Evolutionary conservation across 37 sponge, comb jelly and placozoan species (phyloP).

Genomic region (Halisarca cf. caerulea): DNA sequence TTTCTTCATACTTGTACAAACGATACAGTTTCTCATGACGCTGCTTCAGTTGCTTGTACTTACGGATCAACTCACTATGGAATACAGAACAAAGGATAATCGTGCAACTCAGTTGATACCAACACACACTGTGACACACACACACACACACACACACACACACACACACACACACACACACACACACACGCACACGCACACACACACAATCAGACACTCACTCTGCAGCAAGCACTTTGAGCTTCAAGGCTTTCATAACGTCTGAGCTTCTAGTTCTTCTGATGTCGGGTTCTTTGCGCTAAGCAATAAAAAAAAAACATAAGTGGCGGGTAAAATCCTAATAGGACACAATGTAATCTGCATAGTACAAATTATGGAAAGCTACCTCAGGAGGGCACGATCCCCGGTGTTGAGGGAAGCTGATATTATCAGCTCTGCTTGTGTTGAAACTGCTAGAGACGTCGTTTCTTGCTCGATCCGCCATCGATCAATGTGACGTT

Average conservation of each 20-base stretch:
- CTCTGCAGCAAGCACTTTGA: constrained; percentile 16
- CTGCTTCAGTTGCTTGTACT: not conserved
- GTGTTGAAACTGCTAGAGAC: too few species aligned
- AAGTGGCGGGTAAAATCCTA: too few species aligned
- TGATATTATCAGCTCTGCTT: too few species aligned
- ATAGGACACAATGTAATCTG: too few species aligned
- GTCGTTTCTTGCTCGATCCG: too few species aligned
- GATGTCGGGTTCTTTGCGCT: too few species aligned
- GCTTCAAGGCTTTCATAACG: constrained; percentile 5
- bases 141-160: not conserved
- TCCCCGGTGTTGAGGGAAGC: too few species aligned
- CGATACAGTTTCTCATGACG: not conserved
- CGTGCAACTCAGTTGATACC: not conserved
- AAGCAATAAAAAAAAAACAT: too few species aligned
- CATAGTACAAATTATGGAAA: too few species aligned
- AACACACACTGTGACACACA: not conserved
- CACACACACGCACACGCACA: not conserved
- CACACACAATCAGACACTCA: not conserved
- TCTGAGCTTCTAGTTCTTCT: too few species aligned
- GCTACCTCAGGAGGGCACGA: too few species aligned
- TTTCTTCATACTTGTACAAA: constrained; percentile 10
- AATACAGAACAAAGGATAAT: not conserved
- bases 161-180: not conserved
- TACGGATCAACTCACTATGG: constrained; percentile 9
- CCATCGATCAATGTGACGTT: too few species aligned